These are phyloP conservation scores for Nomada hirtipes DNA, from an alignment of 2,888 invertebrate species.

Conservation along the genomic window DNA sequence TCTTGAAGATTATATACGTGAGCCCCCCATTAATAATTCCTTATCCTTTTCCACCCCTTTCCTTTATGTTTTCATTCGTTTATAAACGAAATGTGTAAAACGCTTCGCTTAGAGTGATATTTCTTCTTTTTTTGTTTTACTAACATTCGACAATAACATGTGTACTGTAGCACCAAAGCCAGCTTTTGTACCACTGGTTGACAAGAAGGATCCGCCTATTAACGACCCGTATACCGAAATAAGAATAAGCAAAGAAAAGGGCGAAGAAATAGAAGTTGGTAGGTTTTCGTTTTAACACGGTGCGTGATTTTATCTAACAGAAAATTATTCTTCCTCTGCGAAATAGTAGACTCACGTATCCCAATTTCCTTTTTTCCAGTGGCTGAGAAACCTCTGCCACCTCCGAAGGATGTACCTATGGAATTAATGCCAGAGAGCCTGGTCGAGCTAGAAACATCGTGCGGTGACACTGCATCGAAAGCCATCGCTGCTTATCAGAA, in stretches of 20 bases:
- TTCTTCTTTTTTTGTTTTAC: constrained; percentile 38
- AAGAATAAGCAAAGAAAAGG: constrained; percentile 83
- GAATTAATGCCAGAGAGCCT: constrained; percentile 83
- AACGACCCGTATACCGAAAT: constrained; percentile 84
- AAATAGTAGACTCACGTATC: not conserved
- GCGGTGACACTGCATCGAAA: constrained; percentile 86
- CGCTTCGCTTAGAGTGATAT: constrained; percentile 4
- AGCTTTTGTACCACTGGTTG: constrained; percentile 79
- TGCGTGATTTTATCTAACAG: not conserved
- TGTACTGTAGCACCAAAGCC: constrained; percentile 81
- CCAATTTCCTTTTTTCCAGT: constrained; percentile 66
- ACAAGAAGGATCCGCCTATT: constrained; percentile 73
- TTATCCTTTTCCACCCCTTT: constrained; percentile 13
- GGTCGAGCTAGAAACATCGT: constrained; percentile 86
- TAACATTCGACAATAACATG: constrained; percentile 60
- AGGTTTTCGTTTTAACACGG: constrained; percentile 66
- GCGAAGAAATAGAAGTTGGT: constrained; percentile 81
- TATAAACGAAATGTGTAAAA: not conserved
- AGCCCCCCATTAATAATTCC: constrained; percentile 67
- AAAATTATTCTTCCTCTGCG: not conserved
- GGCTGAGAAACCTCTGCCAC: constrained; percentile 75
- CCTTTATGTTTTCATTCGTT: constrained; percentile 6
- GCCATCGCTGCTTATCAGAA: constrained; percentile 89
- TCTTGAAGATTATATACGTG: constrained; percentile 79
- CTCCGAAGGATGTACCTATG: constrained; percentile 64